These are phyloP conservation scores for Andrena dorsata DNA, from an alignment of 2,888 invertebrate genomes.

Conservation along the genomic window DNA sequence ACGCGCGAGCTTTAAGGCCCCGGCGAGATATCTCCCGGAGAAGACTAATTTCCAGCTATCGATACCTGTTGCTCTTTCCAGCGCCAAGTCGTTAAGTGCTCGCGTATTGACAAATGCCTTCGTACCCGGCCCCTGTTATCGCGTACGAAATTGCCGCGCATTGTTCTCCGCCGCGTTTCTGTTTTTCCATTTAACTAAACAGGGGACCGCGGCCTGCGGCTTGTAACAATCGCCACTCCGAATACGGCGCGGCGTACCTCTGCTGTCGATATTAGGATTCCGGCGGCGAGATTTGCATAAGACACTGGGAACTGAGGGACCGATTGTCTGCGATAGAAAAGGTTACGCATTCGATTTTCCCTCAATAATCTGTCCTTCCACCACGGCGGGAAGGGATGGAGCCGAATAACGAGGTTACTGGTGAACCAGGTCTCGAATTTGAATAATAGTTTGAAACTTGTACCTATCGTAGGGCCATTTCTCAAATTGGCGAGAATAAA, in stretches of 20 bases:
- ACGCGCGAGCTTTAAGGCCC: conserved; percentile 18
- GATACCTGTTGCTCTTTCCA: conserved; percentile 65
- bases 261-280: conserved; percentile 38
- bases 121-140: conserved; percentile 51
- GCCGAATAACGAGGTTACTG: no score
- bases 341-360: conserved; percentile 23
- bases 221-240: conserved; percentile 53
- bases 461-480: no score
- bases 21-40: conserved; percentile 25
- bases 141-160: conserved; percentile 56
- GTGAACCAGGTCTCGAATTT: neutral
- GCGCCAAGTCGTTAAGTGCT: conserved; percentile 55
- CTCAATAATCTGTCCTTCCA: neutral
- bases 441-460: neutral
- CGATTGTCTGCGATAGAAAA: conserved; percentile 13
- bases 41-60: conserved; percentile 68
- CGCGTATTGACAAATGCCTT: conserved; percentile 55
- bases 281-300: conserved; percentile 13
- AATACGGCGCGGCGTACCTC: conserved; percentile 36
- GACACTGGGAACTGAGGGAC: conserved; percentile 28
- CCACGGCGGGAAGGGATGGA: no score
- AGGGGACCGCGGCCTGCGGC: conserved; percentile 15
- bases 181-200: conserved; percentile 54
- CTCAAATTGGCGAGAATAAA: no score
- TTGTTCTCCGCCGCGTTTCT: conserved; percentile 55